Base-by-base conservation (phyloP, 2,888 invertebrate species). In the Ceriagrion tenellum region DNA sequence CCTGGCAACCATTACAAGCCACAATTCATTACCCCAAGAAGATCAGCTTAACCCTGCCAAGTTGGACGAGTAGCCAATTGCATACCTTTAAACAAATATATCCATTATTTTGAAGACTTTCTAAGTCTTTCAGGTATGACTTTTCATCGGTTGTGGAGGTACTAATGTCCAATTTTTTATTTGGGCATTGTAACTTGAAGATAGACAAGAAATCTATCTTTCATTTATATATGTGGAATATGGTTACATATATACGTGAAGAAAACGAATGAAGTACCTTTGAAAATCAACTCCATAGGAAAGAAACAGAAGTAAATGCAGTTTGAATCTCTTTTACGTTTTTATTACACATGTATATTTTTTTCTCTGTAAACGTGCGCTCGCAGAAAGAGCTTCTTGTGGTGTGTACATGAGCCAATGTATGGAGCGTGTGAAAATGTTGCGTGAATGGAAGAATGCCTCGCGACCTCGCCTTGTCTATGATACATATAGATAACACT, bases 381-480 rank as follows among this genome's bases (percentile, higher is more conserved):
- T 93, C 93, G 40, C 93, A 93, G n/a, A 35, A 69, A 26, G 93
- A 93, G 93, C 93, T 93, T 69, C 59, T 35, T 93, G 93, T 63
- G 63, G 93, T 93, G 69, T 69, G 35, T n/a, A n/a, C 12, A 26
- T 23, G 59, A 23, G 47, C 30, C 47, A 69, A 63, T 47, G 69
- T 35, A n/a, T n/a, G 93, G 16, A 69, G 63, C 47, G 69, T 69
- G 63, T 30, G 6, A 56, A 59, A 35, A 91, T 40, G 35, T 91
- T 40, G 63, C 59, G 69, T 93, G 93, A 69, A 69, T 93, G 93
- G 69, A 47, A 47, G 93, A 63, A 69, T 93, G 93, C 40, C 93
- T 93, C 93, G 93, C 93, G 69, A 93, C 93, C 93, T 93, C 93
- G 93, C 93, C 93, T 93, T 93, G 93, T 93, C 93, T 93, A 93